Percentiles rank a stretch among this genome's conserved stretches.
phyloP scores from a whole-genome alignment of 2,797 vertebrate species.

The Galago senegalensis region DNA sequence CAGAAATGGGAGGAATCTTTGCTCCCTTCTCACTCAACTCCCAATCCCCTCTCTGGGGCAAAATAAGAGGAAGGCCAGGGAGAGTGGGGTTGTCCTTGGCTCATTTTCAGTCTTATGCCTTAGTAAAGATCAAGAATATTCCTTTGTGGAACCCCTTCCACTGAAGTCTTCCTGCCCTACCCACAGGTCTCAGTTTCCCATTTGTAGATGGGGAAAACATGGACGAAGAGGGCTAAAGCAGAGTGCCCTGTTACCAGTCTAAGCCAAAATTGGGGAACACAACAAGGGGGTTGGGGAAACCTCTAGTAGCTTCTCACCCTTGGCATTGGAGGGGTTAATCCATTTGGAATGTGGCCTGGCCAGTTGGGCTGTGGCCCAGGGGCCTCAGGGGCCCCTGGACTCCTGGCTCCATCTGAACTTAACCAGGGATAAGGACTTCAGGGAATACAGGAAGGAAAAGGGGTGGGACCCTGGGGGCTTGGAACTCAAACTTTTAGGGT shows the following conservation, averaged over 20 bases:
- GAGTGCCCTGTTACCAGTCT: neutral
- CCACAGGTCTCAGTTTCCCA: neutral
- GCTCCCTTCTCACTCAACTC: neutral
- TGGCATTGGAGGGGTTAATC: slow-evolving; percentile 84
- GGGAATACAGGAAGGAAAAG: slow-evolving; percentile 63
- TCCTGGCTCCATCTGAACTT: slow-evolving; percentile 78
- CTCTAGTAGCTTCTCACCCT: slow-evolving; percentile 67
- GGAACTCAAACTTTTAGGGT: slow-evolving; percentile 42
- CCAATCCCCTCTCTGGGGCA: slow-evolving; percentile 18
- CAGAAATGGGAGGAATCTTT: slow-evolving; percentile 18
- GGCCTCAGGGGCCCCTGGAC: slow-evolving; percentile 81
- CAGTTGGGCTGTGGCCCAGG: slow-evolving; percentile 84
- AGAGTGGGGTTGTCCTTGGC: neutral
- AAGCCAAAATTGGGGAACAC: slow-evolving; percentile 24
- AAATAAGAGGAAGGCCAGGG: slow-evolving; percentile 28
- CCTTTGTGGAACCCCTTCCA: neutral
- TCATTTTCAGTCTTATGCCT: slow-evolving; percentile 44
- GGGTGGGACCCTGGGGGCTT: slow-evolving; percentile 81
- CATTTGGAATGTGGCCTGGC: slow-evolving; percentile 85
- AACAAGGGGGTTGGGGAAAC: neutral
- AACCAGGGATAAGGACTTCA: slow-evolving; percentile 64
- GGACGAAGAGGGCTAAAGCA: neutral
- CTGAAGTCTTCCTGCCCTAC: neutral
- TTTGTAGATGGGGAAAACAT: neutral
- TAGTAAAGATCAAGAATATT: slow-evolving; percentile 31